These are phyloP conservation scores for Tipula vernalis DNA, from an alignment of 2,888 invertebrate species.

Conservation along the genomic window DNA sequence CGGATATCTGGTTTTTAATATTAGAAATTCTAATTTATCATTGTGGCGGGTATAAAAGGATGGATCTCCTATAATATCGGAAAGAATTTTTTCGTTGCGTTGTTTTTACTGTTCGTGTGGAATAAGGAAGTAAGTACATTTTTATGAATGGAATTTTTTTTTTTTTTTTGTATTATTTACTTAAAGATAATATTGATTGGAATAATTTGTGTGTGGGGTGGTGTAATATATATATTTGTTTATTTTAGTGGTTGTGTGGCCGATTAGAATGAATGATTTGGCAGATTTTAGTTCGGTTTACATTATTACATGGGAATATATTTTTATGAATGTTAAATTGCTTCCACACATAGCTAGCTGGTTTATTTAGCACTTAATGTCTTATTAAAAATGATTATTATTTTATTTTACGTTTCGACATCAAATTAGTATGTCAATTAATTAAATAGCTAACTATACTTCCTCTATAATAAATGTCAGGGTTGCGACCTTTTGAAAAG, in stretches of 20 bases:
- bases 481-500: too few relatives aligned
- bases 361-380: too few relatives aligned
- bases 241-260: neutral
- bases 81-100: neutral
- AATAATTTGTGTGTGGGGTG: neutral
- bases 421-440: too few relatives aligned
- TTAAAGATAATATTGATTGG: neutral
- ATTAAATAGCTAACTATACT: too few relatives aligned
- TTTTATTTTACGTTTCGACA: too few relatives aligned
- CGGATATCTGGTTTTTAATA: neutral
- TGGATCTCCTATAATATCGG: neutral
- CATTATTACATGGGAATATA: neutral
- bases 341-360: too few relatives aligned
- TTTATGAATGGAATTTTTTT: conserved; percentile 4
- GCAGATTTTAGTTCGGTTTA: neutral
- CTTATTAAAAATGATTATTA: too few relatives aligned
- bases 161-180: neutral
- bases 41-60: neutral
- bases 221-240: neutral
- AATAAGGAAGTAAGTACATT: neutral
- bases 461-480: too few relatives aligned
- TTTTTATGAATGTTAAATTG: too few relatives aligned
- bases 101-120: neutral
- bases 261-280: neutral
- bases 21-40: neutral